phyloP scores from a whole-genome alignment of 53 echinoderm and acorn worm genomes.

The Henricia sp. region DNA sequence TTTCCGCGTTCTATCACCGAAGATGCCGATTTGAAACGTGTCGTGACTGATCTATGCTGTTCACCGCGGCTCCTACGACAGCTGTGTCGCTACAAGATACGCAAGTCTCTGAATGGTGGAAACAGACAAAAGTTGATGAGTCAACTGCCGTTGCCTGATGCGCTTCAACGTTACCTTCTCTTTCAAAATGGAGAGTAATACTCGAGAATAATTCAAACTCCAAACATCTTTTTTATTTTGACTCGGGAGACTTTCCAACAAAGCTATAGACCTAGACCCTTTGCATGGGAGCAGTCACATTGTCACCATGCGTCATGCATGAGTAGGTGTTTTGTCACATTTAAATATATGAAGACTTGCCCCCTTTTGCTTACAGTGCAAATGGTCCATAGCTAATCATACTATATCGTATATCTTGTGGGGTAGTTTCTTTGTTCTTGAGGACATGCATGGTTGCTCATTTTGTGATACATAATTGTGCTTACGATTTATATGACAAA shows the following conservation, averaged over 20 bases:
- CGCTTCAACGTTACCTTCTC: conserved; percentile 75
- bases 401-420: no score
- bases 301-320: neutral
- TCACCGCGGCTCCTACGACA: conserved; percentile 75
- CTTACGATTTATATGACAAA: no score
- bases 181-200: conserved; percentile 67
- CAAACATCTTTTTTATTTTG: neutral
- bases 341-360: no score
- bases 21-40: conserved; percentile 73
- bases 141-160: conserved; percentile 74
- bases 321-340: no score
- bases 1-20: conserved; percentile 62
- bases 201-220: no score
- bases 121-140: conserved; percentile 61
- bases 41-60: conserved; percentile 67
- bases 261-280: no score
- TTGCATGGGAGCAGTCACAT: no score
- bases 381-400: no score
- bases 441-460: no score
- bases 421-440: no score
- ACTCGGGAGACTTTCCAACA: neutral
- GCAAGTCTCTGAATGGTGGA: conserved; percentile 61
- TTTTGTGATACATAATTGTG: no score
- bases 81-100: conserved; percentile 87
- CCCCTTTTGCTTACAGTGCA: no score